Evolutionary conservation across 2,888 invertebrate species (phyloP).

Genomic region (Sinhomidia bicolor): DNA sequence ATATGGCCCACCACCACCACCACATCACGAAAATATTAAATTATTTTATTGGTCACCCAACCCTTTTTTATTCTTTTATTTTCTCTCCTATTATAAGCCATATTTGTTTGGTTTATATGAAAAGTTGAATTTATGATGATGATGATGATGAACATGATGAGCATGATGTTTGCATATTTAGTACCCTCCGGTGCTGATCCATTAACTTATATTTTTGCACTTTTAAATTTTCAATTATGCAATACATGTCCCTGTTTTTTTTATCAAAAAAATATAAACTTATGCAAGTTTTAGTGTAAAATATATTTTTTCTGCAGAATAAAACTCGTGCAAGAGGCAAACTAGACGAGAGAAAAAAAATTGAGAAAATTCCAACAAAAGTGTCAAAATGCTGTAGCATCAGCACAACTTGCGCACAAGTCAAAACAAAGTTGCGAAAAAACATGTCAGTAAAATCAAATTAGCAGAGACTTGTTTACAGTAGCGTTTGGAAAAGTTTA

Average conservation of each 20-base stretch:
- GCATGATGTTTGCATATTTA: not conserved
- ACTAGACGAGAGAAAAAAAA: not conserved
- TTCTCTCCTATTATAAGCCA: not conserved
- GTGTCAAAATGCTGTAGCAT: not conserved
- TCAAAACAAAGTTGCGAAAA: not conserved
- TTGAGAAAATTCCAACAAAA: not conserved
- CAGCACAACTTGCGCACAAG: not conserved
- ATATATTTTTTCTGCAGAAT: not conserved
- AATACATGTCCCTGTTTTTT: not conserved
- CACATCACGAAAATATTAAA: conserved; percentile 8
- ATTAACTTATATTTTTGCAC: conserved; percentile 15
- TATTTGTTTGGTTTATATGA: not conserved
- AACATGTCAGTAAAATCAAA: not conserved
- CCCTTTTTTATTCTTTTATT: not conserved
- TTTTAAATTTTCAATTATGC: not conserved
- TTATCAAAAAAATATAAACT: not conserved
- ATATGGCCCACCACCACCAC: too few relatives aligned
- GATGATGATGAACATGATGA: too few relatives aligned
- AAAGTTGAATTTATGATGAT: not conserved
- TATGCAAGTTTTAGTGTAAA: not conserved
- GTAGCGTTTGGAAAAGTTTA: conserved; percentile 2
- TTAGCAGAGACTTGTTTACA: not conserved
- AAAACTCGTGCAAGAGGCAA: not conserved
- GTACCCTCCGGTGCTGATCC: not conserved
- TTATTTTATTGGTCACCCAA: conserved; percentile 34